A percentile compares a stretch with the other conserved stretches of the same genome.
Conservation (phyloP, 2,888 invertebrate species). For the Metopia argyrocephala region DNA sequence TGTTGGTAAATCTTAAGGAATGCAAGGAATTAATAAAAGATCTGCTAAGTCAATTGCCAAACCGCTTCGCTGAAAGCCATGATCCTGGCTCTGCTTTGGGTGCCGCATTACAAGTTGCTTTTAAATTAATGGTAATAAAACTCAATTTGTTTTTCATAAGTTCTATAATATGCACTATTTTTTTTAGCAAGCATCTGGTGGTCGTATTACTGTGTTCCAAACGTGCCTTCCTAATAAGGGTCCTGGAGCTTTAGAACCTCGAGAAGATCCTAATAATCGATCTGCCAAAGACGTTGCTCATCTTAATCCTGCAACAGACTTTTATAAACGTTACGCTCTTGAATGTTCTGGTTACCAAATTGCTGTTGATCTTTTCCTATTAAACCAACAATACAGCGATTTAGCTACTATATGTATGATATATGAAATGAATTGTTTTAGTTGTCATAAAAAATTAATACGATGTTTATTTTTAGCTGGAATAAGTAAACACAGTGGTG, state of each 20-base stretch:
- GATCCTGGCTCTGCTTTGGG: conserved; percentile 93
- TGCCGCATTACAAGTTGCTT: conserved; percentile 94
- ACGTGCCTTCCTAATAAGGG: conserved; percentile 91
- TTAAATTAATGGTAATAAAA: conserved; percentile 88
- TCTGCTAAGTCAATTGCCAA: conserved; percentile 88
- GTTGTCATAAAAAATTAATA: background rate
- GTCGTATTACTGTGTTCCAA: conserved; percentile 96
- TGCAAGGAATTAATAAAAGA: conserved; percentile 87
- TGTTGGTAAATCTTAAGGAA: conserved; percentile 94
- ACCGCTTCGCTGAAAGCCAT: conserved; percentile 83
- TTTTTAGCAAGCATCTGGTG: conserved; percentile 90
- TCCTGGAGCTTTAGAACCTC: conserved; percentile 90
- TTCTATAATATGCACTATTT: background rate
- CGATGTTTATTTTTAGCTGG: conserved; percentile 82
- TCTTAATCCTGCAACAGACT: conserved; percentile 97
- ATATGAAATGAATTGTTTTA: background rate
- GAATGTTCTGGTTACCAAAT: conserved; percentile 98
- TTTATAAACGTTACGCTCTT: conserved; percentile 96
- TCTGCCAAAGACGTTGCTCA: conserved; percentile 90
- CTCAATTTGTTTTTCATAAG: background rate
- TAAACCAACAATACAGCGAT: conserved; percentile 96
- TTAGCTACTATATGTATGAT: conserved; percentile 92
- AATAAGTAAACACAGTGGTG: conserved; percentile 96
- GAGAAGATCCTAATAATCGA: conserved; percentile 93
- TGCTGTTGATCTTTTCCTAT: conserved; percentile 95